A percentile compares a stretch with the other conserved stretches of the same genome.
Evolutionary conservation across 2,888 invertebrate genomes (phyloP).

Genomic region (Agrochola lychnidis): DNA sequence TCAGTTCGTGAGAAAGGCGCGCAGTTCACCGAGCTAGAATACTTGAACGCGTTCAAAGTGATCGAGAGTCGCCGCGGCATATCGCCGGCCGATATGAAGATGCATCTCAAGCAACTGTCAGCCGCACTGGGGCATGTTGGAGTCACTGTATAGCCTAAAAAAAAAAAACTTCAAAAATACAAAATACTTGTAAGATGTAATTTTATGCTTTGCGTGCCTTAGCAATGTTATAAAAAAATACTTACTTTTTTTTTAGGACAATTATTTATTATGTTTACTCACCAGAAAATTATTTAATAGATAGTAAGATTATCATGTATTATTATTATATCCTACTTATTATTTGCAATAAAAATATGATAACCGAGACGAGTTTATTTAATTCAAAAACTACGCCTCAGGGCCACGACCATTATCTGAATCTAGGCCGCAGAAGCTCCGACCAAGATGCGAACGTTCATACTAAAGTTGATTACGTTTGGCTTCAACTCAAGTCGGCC

Average conservation of each 20-base stretch:
- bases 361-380: constrained; percentile 2
- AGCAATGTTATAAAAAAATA: constrained; percentile 38
- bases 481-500: background rate
- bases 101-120: constrained; percentile 94
- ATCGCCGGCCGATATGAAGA: constrained; percentile 90
- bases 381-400: background rate
- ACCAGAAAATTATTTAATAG: constrained; percentile 26
- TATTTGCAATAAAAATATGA: constrained; percentile 49
- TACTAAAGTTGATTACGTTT: no score
- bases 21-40: constrained; percentile 96
- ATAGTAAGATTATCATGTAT: constrained; percentile 11
- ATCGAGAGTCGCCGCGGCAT: constrained; percentile 92
- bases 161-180: background rate
- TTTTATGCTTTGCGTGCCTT: constrained; percentile 47
- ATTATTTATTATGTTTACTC: constrained; percentile 26
- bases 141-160: constrained; percentile 92
- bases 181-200: background rate
- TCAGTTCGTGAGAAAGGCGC: constrained; percentile 96
- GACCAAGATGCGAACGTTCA: background rate
- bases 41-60: constrained; percentile 95
- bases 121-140: constrained; percentile 96
- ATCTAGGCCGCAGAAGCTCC: background rate
- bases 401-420: background rate
- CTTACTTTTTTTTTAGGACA: constrained; percentile 33
- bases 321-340: constrained; percentile 24